Percentiles rank a stretch among this genome's conserved stretches.
Conservation (phyloP, 2,797 vertebrate species). For the Eleutherodactylus coqui region DNA sequence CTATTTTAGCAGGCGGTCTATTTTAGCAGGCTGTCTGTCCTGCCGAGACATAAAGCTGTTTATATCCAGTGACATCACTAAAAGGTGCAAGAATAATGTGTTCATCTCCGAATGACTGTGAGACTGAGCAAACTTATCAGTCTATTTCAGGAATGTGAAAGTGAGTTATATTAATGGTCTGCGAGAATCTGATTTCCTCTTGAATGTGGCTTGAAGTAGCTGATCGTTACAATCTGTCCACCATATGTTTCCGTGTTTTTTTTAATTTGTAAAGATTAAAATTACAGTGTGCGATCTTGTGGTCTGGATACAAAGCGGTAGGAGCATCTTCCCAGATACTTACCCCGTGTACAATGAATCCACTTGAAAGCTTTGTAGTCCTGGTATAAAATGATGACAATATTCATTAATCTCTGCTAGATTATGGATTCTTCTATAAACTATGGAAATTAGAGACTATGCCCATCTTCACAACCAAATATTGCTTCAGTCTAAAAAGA, state of each 20-base stretch:
- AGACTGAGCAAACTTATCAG: not conserved
- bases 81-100: not conserved
- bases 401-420: not conserved
- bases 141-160: not conserved
- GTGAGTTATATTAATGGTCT: not conserved
- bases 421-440: not conserved
- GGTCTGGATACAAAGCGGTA: slow-evolving; percentile 16
- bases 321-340: not conserved
- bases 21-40: not conserved
- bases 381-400: not conserved
- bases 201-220: not conserved
- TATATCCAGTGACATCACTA: not conserved
- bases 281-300: not conserved
- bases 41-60: not conserved
- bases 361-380: not conserved
- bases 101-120: not conserved
- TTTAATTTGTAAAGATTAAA: slow-evolving; percentile 15
- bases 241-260: slow-evolving; percentile 2
- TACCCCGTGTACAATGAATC: not conserved
- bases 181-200: not conserved
- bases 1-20: too few relatives aligned
- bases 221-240: not conserved
- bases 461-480: too few relatives aligned
- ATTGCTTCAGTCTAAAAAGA: too few relatives aligned
- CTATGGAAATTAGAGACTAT: not conserved